These are phyloP conservation scores for Apeira syringaria DNA, from an alignment of 2,888 invertebrate genomes.

Conservation along the genomic window DNA sequence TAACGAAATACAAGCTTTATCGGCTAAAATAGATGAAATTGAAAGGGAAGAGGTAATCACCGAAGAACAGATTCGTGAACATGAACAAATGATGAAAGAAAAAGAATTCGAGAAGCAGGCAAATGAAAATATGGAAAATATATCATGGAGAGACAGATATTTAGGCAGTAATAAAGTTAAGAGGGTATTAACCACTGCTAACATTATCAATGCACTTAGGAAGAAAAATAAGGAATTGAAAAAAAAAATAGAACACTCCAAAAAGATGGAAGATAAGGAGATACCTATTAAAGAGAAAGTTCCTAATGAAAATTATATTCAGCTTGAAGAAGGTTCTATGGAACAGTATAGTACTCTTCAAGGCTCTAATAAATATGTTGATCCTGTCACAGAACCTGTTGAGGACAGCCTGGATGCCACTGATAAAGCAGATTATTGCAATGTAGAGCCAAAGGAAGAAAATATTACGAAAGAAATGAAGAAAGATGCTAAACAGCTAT, in stretches of 20 bases:
- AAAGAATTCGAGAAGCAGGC: slow-evolving; percentile 14
- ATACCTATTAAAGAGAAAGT: slow-evolving; percentile 35
- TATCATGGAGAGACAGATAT: slow-evolving; percentile 85
- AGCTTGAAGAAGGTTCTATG: slow-evolving; percentile 72
- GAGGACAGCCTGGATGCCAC: slow-evolving; percentile 29
- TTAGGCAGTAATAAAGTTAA: slow-evolving; percentile 84
- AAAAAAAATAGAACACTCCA: slow-evolving; percentile 59
- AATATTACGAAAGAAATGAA: slow-evolving; percentile 54
- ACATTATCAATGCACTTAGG: slow-evolving; percentile 83
- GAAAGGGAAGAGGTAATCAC: slow-evolving; percentile 57
- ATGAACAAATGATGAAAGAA: slow-evolving; percentile 33
- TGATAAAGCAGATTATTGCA: slow-evolving; percentile 4
- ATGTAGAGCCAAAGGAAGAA: slow-evolving; percentile 6
- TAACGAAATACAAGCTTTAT: slow-evolving; percentile 69
- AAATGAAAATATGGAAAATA: slow-evolving; percentile 29
- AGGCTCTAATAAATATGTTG: slow-evolving; percentile 63
- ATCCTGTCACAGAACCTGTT: slow-evolving; percentile 48
- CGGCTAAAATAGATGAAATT: slow-evolving; percentile 76
- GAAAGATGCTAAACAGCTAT: slow-evolving; percentile 69
- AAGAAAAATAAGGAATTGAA: slow-evolving; percentile 81
- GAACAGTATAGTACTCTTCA: slow-evolving; percentile 80
- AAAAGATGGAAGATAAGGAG: slow-evolving; percentile 28
- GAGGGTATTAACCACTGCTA: slow-evolving; percentile 79
- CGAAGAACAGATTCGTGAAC: slow-evolving; percentile 47
- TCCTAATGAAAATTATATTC: slow-evolving; percentile 2